A percentile compares a stretch with the other conserved stretches of the same genome.
Conservation (phyloP, 2,113 vertebrate genomes). For the Nematolebias whitei region DNA sequence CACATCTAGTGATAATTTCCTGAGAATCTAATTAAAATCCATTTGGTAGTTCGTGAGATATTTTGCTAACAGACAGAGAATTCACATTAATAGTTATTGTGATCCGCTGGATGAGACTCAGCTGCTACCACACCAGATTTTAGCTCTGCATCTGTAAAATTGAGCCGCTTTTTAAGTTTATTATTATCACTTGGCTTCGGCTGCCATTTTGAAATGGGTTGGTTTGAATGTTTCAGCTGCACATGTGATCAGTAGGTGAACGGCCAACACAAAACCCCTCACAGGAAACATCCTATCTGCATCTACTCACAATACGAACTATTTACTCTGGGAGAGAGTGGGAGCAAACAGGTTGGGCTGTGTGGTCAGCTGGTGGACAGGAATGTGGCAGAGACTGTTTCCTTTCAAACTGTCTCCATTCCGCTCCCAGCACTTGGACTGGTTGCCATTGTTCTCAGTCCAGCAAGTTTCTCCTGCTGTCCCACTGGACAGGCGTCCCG, state of each 20-base stretch:
- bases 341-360: slow-evolving; percentile 36
- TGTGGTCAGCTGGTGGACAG: slow-evolving; percentile 51
- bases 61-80: too few species aligned
- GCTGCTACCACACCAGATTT: too few species aligned
- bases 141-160: too few species aligned
- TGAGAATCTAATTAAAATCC: too few species aligned
- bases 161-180: too few species aligned
- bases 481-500: neutral
- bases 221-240: neutral
- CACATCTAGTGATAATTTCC: too few species aligned
- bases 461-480: slow-evolving; percentile 6
- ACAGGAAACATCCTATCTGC: slow-evolving; percentile 11
- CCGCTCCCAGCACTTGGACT: slow-evolving; percentile 31
- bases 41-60: too few species aligned
- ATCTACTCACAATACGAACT: slow-evolving; percentile 14
- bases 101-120: too few species aligned
- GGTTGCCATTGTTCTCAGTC: slow-evolving; percentile 38
- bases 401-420: slow-evolving; percentile 27
- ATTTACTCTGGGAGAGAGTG: slow-evolving; percentile 32
- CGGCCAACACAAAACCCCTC: neutral
- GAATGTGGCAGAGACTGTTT: slow-evolving; percentile 50
- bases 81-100: too few species aligned
- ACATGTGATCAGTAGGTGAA: neutral
- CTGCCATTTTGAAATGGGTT: too few species aligned
- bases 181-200: too few species aligned